phyloP scores from a whole-genome alignment of 2,113 vertebrate species.

The Morone saxatilis region DNA sequence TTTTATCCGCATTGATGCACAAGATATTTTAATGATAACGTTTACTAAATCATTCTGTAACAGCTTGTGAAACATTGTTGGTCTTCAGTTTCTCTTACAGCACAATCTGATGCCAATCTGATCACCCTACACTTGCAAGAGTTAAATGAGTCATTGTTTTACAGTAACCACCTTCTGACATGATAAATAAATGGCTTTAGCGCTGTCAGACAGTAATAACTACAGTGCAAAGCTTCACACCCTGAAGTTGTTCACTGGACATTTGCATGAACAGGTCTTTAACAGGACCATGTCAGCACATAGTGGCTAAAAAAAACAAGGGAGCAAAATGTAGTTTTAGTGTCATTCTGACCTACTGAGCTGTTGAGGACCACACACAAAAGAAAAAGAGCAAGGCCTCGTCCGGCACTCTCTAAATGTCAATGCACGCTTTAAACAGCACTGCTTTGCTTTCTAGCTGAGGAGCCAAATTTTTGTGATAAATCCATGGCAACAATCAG shows the following conservation, averaged over 20 bases:
- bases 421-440: background rate
- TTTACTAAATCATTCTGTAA: no score
- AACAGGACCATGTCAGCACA: background rate
- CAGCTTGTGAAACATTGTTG: no score
- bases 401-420: slow-evolving; percentile 41
- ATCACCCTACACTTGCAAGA: no score
- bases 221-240: background rate
- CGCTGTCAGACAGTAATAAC: background rate
- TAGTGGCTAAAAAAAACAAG: no score
- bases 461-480: background rate
- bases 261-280: background rate
- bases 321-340: background rate
- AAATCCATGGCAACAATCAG: slow-evolving; percentile 43
- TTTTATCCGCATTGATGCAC: no score
- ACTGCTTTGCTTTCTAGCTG: background rate
- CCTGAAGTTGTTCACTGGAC: background rate
- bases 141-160: background rate
- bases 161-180: background rate
- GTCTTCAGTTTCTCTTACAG: no score
- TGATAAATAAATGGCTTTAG: background rate
- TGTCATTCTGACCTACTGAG: slow-evolving; percentile 13
- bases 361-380: background rate
- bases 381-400: background rate
- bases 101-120: no score
- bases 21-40: no score